Conservation (phyloP, 2,888 invertebrate genomes). For the Cantharis rustica region DNA sequence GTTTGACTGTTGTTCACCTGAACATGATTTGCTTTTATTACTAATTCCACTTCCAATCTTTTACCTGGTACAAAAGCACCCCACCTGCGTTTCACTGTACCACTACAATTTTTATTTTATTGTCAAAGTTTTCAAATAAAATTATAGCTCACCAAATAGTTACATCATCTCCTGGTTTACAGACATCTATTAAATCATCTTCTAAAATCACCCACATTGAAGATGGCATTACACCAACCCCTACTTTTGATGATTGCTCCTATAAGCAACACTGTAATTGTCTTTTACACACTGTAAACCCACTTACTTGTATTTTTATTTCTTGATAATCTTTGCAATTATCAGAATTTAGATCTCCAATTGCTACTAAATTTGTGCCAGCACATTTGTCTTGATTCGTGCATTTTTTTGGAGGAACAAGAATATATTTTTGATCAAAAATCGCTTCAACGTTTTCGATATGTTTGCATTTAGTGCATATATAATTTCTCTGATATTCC, state of each 20-base stretch:
- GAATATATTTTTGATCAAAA: conserved; percentile 60
- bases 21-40: conserved; percentile 73
- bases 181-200: conserved; percentile 84
- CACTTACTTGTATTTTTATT: conserved; percentile 75
- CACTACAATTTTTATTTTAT: conserved; percentile 60
- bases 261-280: conserved; percentile 48
- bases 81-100: conserved; percentile 77
- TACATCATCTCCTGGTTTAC: conserved; percentile 89
- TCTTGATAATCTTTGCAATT: conserved; percentile 84
- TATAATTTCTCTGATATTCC: conserved; percentile 74
- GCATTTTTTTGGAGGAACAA: conserved; percentile 60
- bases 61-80: conserved; percentile 63
- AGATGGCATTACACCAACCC: conserved; percentile 74
- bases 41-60: conserved; percentile 71
- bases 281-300: background rate
- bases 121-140: background rate
- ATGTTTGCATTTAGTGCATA: conserved; percentile 78
- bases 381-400: conserved; percentile 63
- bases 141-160: conserved; percentile 69
- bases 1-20: conserved; percentile 64
- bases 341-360: conserved; percentile 63
- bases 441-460: conserved; percentile 69
- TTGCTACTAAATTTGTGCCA: conserved; percentile 60
- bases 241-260: conserved; percentile 77
- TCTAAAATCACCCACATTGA: conserved; percentile 79